These are phyloP conservation scores for Melanaphis sacchari DNA, from an alignment of 1,140 invertebrate genomes.

Conservation along the genomic window DNA sequence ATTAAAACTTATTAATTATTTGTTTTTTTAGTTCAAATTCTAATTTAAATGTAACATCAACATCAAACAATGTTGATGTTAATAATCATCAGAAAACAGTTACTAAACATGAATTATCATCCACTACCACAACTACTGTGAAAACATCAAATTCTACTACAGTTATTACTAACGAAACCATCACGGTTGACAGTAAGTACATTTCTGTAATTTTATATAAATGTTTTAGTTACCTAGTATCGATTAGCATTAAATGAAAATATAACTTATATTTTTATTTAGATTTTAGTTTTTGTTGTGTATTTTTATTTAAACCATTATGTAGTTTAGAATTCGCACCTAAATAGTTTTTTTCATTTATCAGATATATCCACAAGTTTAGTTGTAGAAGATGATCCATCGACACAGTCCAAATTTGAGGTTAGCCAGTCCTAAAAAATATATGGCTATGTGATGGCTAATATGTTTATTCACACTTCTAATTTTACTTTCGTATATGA, in stretches of 20 bases:
- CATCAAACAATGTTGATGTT: slow-evolving; percentile 38
- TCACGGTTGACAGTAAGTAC: slow-evolving; percentile 40
- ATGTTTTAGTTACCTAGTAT: not conserved
- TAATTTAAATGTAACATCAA: slow-evolving; percentile 48
- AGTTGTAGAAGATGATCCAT: slow-evolving; percentile 56
- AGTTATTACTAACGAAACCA: slow-evolving; percentile 46
- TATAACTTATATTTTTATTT: not conserved
- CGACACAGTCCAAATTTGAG: slow-evolving; percentile 45
- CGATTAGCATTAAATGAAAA: not conserved
- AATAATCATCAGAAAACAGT: slow-evolving; percentile 50
- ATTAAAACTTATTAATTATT: not conserved
- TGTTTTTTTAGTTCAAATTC: slow-evolving; percentile 34
- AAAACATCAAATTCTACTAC: slow-evolving; percentile 54
- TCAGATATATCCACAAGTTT: slow-evolving; percentile 55
- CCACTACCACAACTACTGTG: slow-evolving; percentile 26
- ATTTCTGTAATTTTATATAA: not conserved
- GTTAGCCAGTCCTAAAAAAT: slow-evolving; percentile 44
- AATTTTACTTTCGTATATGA: not conserved
- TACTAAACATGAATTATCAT: slow-evolving; percentile 41
- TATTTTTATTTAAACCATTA: slow-evolving; percentile 25
- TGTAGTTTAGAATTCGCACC: slow-evolving; percentile 38
- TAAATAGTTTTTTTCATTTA: slow-evolving; percentile 57
- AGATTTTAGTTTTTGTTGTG: slow-evolving; percentile 12
- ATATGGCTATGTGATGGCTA: slow-evolving; percentile 45
- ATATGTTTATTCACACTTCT: not conserved